Percentiles rank a stretch among this genome's conserved stretches.
Conservation (phyloP, 1,140 invertebrate genomes). For the Heliconius hermathena region DNA sequence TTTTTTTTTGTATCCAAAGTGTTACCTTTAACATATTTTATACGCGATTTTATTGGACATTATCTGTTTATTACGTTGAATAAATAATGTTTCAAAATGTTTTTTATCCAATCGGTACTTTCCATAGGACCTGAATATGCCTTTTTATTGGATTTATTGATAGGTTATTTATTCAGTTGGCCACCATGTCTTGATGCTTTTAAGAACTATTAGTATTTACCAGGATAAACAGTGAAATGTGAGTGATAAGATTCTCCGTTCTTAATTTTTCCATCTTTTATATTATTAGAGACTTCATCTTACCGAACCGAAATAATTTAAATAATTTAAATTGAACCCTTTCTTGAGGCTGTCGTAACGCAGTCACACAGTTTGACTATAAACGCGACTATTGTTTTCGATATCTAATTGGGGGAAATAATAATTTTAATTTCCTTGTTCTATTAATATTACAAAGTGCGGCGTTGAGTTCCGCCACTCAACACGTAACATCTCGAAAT, state of each 20-base stretch:
- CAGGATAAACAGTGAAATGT: not conserved
- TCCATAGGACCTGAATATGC: conserved; percentile 30
- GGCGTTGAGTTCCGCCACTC: too few relatives aligned
- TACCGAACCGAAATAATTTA: too few relatives aligned
- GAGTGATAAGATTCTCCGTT: not conserved
- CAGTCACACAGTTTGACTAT: too few relatives aligned
- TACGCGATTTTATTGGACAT: conserved; percentile 55
- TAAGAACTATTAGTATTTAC: not conserved
- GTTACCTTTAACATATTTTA: conserved; percentile 54
- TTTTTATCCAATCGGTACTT: conserved; percentile 45
- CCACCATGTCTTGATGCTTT: not conserved
- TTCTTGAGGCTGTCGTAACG: too few relatives aligned
- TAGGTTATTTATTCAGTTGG: not conserved
- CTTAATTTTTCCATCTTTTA: too few relatives aligned
- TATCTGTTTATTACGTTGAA: conserved; percentile 64
- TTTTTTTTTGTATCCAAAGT: conserved; percentile 32
- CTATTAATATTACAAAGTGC: too few relatives aligned
- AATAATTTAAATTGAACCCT: too few relatives aligned
- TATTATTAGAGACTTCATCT: too few relatives aligned
- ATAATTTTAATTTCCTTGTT: too few relatives aligned
- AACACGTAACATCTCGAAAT: too few relatives aligned
- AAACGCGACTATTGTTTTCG: too few relatives aligned
- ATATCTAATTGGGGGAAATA: too few relatives aligned
- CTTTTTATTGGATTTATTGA: conserved; percentile 22
- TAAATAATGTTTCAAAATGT: conserved; percentile 43